Conservation (phyloP, 2,113 vertebrate genomes). For the Coptodon bakossiorum region DNA sequence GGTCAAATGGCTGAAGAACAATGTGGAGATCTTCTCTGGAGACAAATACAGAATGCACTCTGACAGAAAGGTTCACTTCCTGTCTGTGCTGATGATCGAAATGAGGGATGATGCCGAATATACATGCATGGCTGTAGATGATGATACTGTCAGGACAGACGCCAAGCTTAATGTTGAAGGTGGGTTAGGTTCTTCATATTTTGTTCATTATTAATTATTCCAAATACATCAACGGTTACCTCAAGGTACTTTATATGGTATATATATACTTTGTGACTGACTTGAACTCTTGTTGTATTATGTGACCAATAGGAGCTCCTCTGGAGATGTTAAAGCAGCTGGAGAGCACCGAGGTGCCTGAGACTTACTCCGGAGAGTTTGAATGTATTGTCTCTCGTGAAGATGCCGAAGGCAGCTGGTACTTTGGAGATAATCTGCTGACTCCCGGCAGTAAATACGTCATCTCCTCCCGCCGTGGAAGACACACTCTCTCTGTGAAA, state of each 20-base stretch:
- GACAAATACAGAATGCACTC: slow-evolving; percentile 97
- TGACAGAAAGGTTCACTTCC: slow-evolving; percentile 94
- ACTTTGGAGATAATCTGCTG: slow-evolving; percentile 79
- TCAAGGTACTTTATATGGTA: not conserved
- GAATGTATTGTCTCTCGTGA: slow-evolving; percentile 89
- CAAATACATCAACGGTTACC: not conserved
- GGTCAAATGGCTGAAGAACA: slow-evolving; percentile 93
- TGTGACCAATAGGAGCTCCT: slow-evolving; percentile 75
- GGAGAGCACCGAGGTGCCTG: slow-evolving; percentile 87
- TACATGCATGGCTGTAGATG: slow-evolving; percentile 80
- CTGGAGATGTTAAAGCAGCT: slow-evolving; percentile 87
- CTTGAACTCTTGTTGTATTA: not conserved
- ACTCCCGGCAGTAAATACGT: slow-evolving; percentile 78
- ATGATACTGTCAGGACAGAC: slow-evolving; percentile 78
- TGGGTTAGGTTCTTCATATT: slow-evolving; percentile 36
- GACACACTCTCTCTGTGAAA: slow-evolving; percentile 86
- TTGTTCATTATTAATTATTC: not conserved
- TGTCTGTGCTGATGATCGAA: slow-evolving; percentile 83
- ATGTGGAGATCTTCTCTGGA: slow-evolving; percentile 81
- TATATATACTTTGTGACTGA: not conserved
- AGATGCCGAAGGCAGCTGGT: slow-evolving; percentile 91
- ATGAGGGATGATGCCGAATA: slow-evolving; percentile 85
- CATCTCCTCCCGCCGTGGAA: slow-evolving; percentile 86
- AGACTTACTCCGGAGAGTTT: slow-evolving; percentile 87
- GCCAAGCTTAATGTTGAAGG: slow-evolving; percentile 92